Evolutionary conservation across 2,797 vertebrate genomes (phyloP).

Genomic region (Sebastes taczanowskii): DNA sequence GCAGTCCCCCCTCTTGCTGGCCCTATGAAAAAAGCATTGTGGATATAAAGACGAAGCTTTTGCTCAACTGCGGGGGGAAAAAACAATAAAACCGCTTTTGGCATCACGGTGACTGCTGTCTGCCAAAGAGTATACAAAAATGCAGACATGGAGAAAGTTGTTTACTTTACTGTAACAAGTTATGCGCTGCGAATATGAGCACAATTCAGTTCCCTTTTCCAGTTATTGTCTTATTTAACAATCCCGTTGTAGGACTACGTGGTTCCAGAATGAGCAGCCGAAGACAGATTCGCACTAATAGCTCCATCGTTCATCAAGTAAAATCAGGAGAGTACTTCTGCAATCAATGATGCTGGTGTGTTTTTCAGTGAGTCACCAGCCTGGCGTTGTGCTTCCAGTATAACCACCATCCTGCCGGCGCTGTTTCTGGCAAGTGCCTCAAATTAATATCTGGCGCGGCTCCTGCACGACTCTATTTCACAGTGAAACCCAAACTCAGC

Average conservation of each 20-base stretch:
- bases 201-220: conserved; percentile 3
- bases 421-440: conserved; percentile 69
- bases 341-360: conserved; percentile 14
- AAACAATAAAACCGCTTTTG: conserved; percentile 55
- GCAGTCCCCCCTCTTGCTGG: conserved; percentile 46
- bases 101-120: conserved; percentile 37
- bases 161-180: conserved; percentile 52
- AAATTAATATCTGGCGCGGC: conserved; percentile 72
- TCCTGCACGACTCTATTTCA: conserved; percentile 57
- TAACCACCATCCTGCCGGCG: conserved; percentile 66
- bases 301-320: conserved; percentile 35
- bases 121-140: conserved; percentile 59
- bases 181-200: conserved; percentile 12
- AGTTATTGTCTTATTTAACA: conserved; percentile 29
- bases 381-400: conserved; percentile 35
- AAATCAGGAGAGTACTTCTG: conserved; percentile 30
- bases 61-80: conserved; percentile 42
- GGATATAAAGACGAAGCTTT: conserved; percentile 61
- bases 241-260: neutral
- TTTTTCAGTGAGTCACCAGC: conserved; percentile 31
- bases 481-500: conserved; percentile 58
- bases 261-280: neutral
- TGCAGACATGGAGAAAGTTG: conserved; percentile 52
- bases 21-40: conserved; percentile 43
- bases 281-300: conserved; percentile 28